Evolutionary conservation across 2,888 invertebrate genomes (phyloP).

Genomic region (Trachelus troglodyta): DNA sequence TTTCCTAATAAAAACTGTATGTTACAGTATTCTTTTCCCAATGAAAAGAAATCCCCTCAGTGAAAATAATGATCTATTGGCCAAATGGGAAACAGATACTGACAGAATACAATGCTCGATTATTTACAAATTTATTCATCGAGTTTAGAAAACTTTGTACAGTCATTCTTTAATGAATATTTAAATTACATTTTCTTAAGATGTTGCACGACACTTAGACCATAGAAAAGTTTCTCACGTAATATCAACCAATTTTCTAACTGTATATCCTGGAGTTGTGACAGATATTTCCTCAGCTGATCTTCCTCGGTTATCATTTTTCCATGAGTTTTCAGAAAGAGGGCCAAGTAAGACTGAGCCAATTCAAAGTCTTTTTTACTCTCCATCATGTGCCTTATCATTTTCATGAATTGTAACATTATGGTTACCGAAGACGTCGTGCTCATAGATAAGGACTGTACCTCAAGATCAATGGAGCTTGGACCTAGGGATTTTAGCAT

Average conservation of each 20-base stretch:
- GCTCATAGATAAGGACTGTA: slow-evolving; percentile 81
- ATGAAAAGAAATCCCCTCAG: not conserved
- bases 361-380: slow-evolving; percentile 89
- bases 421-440: slow-evolving; percentile 77
- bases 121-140: slow-evolving; percentile 5
- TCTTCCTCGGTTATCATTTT: slow-evolving; percentile 70
- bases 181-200: slow-evolving; percentile 71
- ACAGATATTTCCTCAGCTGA: slow-evolving; percentile 70
- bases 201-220: slow-evolving; percentile 80
- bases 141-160: not conserved
- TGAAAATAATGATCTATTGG: not conserved
- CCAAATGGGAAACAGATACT: not conserved
- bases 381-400: slow-evolving; percentile 77
- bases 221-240: slow-evolving; percentile 78
- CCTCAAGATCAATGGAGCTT: slow-evolving; percentile 87
- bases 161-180: not conserved
- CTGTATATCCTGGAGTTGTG: slow-evolving; percentile 72
- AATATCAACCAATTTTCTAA: slow-evolving; percentile 75
- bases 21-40: not conserved
- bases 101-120: not conserved
- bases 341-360: slow-evolving; percentile 87
- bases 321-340: slow-evolving; percentile 87
- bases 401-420: slow-evolving; percentile 82
- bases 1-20: not conserved
- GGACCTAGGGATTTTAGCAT: slow-evolving; percentile 80